Conservation (phyloP, 2,888 invertebrate genomes). For the Poecilobothrus nobilitatus region DNA sequence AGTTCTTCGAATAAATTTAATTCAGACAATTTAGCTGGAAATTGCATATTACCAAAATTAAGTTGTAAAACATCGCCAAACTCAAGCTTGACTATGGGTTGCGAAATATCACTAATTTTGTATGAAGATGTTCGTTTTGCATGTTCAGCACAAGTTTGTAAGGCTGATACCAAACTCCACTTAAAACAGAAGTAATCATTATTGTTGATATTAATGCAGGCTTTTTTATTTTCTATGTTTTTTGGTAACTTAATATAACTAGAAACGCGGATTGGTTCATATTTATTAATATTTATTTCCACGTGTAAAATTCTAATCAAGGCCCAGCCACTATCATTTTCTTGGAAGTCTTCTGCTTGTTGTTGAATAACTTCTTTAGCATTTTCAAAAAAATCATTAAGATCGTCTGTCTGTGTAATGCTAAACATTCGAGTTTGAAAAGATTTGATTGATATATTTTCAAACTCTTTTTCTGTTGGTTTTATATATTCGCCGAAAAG, state of each 20-base stretch:
- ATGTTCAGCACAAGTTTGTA: not conserved
- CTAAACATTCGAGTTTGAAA: not conserved
- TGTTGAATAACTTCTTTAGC: not conserved
- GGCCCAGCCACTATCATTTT: not conserved
- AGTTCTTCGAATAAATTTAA: not conserved
- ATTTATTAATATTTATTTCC: not conserved
- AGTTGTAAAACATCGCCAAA: not conserved
- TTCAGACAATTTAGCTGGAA: not conserved
- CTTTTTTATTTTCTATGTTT: not conserved
- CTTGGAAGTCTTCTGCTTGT: too few relatives aligned
- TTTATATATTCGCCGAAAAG: not conserved
- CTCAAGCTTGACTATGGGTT: not conserved
- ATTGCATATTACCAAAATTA: not conserved
- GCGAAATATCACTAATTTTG: not conserved
- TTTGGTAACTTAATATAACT: not conserved
- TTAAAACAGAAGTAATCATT: not conserved
- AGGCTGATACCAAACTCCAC: not conserved
- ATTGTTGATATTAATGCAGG: not conserved
- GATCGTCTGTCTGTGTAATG: not conserved
- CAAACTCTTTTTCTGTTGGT: not conserved
- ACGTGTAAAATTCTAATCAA: not conserved
- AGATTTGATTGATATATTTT: not conserved
- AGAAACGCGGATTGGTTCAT: not conserved
- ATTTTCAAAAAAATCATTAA: not conserved
- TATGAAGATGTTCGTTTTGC: not conserved